A percentile compares a stretch with the other conserved stretches of the same genome.
Evolutionary conservation across 2,113 vertebrate genomes (phyloP).

Genomic region (Aphyosemion australe): DNA sequence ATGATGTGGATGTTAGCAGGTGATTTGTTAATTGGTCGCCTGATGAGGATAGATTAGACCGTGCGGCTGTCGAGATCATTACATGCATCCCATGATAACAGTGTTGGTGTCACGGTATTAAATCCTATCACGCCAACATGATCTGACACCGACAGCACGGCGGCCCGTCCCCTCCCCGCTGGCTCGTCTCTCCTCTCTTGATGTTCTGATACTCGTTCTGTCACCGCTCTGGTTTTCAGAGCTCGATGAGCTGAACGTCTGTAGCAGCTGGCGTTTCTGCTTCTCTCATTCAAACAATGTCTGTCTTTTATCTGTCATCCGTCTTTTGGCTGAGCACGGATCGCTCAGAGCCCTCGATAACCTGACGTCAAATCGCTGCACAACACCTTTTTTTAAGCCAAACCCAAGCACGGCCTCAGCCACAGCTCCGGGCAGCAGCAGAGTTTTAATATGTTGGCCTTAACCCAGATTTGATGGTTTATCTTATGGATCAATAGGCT

Average conservation of each 20-base stretch:
- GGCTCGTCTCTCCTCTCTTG: constrained; percentile 17
- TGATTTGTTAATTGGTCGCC: constrained; percentile 64
- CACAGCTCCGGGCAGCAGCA: constrained; percentile 19
- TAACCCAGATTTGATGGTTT: constrained; percentile 55
- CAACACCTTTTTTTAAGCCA: constrained; percentile 16
- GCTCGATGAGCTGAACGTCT: constrained; percentile 43
- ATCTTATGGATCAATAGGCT: constrained; percentile 64
- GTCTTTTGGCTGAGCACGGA: constrained; percentile 42
- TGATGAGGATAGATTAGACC: constrained; percentile 57
- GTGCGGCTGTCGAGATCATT: constrained; percentile 37
- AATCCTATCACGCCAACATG: constrained; percentile 47
- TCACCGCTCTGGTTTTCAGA: constrained; percentile 40
- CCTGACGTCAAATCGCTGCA: constrained; percentile 14
- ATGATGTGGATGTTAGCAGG: constrained; percentile 65
- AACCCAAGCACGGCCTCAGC: constrained; percentile 27
- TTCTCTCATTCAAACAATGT: constrained; percentile 26
- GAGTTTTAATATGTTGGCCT: constrained; percentile 37
- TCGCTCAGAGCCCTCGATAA: constrained; percentile 36
- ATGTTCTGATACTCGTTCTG: constrained; percentile 43
- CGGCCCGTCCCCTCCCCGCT: constrained; percentile 14
- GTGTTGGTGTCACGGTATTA: constrained; percentile 61
- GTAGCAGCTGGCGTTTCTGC: constrained; percentile 6
- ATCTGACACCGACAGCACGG: constrained; percentile 53
- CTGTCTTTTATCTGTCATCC: constrained; percentile 36
- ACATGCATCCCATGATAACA: constrained; percentile 54